Evolutionary conservation across 2,113 vertebrate genomes (phyloP).

Genomic region (Lophochroa leadbeateri): DNA sequence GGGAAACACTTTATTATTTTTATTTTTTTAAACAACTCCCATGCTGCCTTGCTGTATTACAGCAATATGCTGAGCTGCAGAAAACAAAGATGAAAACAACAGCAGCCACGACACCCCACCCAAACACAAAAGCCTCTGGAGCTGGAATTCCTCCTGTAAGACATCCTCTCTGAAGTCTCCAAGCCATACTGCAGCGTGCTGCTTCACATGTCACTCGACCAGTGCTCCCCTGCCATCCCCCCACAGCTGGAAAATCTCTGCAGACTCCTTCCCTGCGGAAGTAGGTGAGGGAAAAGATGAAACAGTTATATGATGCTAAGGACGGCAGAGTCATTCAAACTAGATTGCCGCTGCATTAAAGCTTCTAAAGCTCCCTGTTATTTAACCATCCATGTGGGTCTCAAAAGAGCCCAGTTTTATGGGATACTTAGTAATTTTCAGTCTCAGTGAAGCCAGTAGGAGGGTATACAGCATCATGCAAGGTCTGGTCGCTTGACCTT

Average conservation of each 20-base stretch:
- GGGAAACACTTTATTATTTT: neutral
- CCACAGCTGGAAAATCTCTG: neutral
- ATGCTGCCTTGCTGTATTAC: neutral
- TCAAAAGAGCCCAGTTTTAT: neutral
- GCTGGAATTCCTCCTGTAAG: neutral
- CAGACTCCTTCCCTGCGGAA: neutral
- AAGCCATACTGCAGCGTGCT: rapidly evolving
- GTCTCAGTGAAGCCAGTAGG: neutral
- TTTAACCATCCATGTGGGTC: neutral
- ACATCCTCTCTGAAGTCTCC: neutral
- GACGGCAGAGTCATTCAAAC: neutral
- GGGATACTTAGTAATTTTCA: neutral
- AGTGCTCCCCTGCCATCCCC: neutral
- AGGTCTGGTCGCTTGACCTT: neutral
- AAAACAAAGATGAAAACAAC: constrained; percentile 26
- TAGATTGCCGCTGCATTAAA: neutral
- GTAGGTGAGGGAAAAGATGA: neutral
- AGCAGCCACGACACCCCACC: neutral
- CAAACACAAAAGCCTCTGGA: neutral
- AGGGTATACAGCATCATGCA: neutral
- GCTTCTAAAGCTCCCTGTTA: neutral
- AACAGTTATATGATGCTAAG: neutral
- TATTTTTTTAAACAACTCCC: neutral
- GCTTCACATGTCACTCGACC: neutral
- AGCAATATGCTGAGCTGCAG: neutral